Conservation (phyloP, 2,888 invertebrate genomes). For the Amiota communis region DNA sequence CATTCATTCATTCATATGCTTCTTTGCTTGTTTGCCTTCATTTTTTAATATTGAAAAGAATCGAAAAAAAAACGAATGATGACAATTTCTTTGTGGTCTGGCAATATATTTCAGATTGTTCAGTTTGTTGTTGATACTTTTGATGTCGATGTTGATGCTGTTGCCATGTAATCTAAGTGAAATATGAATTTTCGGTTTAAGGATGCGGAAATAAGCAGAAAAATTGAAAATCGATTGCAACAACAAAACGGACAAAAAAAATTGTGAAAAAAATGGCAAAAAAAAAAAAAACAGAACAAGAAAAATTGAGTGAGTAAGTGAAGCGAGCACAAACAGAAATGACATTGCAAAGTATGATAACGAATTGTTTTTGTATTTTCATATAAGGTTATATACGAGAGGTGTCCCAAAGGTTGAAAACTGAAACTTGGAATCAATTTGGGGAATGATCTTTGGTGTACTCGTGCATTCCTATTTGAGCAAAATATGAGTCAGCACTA, state of each 20-base stretch:
- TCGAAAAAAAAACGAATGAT: neutral
- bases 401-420: no score
- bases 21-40: neutral
- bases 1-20: neutral
- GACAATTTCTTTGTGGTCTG: constrained; percentile 16
- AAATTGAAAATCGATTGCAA: constrained; percentile 27
- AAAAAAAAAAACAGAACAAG: neutral
- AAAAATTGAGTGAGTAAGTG: no score
- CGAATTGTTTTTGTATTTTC: no score
- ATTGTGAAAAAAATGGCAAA: neutral
- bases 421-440: no score
- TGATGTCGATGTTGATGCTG: neutral
- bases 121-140: constrained; percentile 8
- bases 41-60: neutral
- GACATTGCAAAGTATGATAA: no score
- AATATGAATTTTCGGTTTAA: constrained; percentile 27
- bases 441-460: no score
- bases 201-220: constrained; percentile 21
- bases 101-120: constrained; percentile 4
- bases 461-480: no score
- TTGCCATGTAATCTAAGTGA: constrained; percentile 14
- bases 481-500: no score
- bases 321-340: no score
- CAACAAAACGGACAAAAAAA: constrained; percentile 1
- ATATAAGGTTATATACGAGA: no score